Conservation (phyloP, 2,888 invertebrate species). For the Parnassius orleans region DNA sequence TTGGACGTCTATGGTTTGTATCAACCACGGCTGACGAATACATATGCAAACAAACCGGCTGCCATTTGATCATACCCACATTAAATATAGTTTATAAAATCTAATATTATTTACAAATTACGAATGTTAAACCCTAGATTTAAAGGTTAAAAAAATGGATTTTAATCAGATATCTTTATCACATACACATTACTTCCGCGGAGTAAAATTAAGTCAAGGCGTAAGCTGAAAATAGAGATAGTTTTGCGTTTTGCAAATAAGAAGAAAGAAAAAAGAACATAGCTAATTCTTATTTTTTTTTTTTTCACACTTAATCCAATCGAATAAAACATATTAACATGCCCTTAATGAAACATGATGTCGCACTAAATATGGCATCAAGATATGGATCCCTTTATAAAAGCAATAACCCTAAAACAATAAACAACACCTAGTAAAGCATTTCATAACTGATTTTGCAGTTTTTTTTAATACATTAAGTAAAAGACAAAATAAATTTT, state of each 20-base stretch:
- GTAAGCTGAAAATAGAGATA: not conserved
- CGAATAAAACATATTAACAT: not conserved
- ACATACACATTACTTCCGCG: conserved; percentile 59
- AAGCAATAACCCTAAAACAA: not conserved
- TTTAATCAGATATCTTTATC: conserved; percentile 71
- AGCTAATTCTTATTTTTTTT: not conserved
- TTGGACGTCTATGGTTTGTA: conserved; percentile 3
- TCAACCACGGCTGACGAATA: conserved; percentile 1
- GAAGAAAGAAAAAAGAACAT: not conserved
- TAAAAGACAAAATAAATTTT: not conserved
- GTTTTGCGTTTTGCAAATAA: not conserved
- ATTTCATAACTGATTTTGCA: not conserved
- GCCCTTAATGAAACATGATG: not conserved
- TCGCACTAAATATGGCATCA: conserved; percentile 1
- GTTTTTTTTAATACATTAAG: not conserved
- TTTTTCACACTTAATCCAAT: not conserved
- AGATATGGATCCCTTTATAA: conserved; percentile 10
- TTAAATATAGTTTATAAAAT: conserved; percentile 54
- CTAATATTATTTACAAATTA: conserved; percentile 70
- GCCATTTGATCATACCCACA: conserved; percentile 7
- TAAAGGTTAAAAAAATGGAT: conserved; percentile 64
- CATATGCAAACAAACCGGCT: conserved; percentile 3
- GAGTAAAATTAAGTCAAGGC: conserved; percentile 16
- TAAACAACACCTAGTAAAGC: not conserved
- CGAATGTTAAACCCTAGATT: conserved; percentile 60